Conservation (phyloP, 2,888 invertebrate genomes). For the Strigamia crassipes region DNA sequence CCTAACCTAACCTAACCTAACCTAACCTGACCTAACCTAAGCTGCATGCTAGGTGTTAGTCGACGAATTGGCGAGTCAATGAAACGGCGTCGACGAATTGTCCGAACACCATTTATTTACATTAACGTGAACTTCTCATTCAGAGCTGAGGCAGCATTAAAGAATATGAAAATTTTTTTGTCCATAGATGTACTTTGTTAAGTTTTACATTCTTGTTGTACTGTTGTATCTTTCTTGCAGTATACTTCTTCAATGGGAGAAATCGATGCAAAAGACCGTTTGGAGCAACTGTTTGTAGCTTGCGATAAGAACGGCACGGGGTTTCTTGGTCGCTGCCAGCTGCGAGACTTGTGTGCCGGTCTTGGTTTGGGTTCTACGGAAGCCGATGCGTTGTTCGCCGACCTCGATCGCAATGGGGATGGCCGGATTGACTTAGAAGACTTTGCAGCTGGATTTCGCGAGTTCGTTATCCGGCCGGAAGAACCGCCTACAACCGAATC, state of each 20-base stretch:
- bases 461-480: constrained; percentile 56
- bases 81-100: too few relatives aligned
- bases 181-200: too few relatives aligned
- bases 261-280: neutral
- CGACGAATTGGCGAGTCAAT: too few relatives aligned
- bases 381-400: constrained; percentile 62
- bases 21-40: too few relatives aligned
- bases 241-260: neutral
- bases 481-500: constrained; percentile 45
- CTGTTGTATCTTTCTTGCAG: too few relatives aligned
- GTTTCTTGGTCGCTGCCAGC: constrained; percentile 58
- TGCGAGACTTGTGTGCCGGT: constrained; percentile 61
- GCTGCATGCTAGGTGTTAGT: too few relatives aligned
- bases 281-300: constrained; percentile 60
- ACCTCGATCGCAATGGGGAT: constrained; percentile 64
- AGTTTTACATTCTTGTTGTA: too few relatives aligned
- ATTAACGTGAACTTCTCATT: too few relatives aligned
- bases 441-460: constrained; percentile 62
- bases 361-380: constrained; percentile 59
- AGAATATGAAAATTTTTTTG: too few relatives aligned
- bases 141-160: too few relatives aligned
- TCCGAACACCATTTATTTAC: too few relatives aligned
- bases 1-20: too few relatives aligned
- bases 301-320: constrained; percentile 61
- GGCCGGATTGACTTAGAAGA: constrained; percentile 63